Evolutionary conservation across 2,797 vertebrate species (phyloP), one percentile per base, ranked within the genome.

Genomic region (Sebastolobus altivelis): DNA sequence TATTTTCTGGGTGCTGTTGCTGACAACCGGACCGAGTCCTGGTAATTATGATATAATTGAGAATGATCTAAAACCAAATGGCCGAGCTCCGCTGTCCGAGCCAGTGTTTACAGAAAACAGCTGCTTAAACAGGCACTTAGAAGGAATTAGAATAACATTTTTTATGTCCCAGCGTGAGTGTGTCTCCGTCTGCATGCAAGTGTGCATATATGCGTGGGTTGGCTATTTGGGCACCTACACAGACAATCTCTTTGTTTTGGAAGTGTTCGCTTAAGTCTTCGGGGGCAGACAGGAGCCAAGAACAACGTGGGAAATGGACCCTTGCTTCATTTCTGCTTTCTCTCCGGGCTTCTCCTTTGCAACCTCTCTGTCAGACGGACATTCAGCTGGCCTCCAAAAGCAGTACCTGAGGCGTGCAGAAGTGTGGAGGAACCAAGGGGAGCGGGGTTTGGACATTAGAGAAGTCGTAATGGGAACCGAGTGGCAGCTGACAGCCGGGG

Each of bases 191-290:
- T 92, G 80, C 86, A 87, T 85, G 89, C 83, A 82, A 90, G 89
- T 89, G 90, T 84, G 89, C 80, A 72, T 91, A 82, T 77, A 81
- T 89, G 92, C 83, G 89, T 92, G 89, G 92, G 89, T 66, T 86
- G 87, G 88, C 85, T 86, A 69, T 94, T 93, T 94, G 93, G 93
- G 93, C 91, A 94, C 90, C 91, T 87, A 92, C 90, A 95, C 94
- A 96, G 92, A 95, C 93, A 93, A 94, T 95, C 89, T 95, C 94
- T 95, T 95, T 96, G 94, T 95, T 93, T 95, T 95, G 92, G 91
- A 95, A 92, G 91, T 92, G 89, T 93, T 93, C 84, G 85, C 87
- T 89, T 86, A 87, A 91, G 91, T 91, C 89, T 90, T 88, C 55
- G 37, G 89, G 89, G 91, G 86, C 78, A 69, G 78, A 78, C 61